A percentile compares a stretch with the other conserved stretches of the same genome.
Evolutionary conservation across 2,888 invertebrate species (phyloP).

Genomic region (Liodrosophila aerea): DNA sequence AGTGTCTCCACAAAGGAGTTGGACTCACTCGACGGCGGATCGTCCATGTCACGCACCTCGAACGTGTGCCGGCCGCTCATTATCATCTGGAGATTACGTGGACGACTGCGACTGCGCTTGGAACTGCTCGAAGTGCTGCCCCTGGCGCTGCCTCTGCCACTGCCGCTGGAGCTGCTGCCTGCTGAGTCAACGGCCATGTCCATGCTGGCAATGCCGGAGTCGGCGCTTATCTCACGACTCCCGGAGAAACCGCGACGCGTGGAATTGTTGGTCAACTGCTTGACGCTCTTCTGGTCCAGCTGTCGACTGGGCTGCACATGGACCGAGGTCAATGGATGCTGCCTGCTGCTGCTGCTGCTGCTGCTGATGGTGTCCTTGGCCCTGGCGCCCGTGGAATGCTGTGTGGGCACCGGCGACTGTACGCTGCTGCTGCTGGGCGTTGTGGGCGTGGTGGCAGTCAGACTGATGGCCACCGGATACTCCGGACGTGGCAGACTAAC

Average conservation of each 20-base stretch:
- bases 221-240: slow-evolving; percentile 82
- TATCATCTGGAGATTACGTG: slow-evolving; percentile 89
- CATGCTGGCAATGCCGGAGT: slow-evolving; percentile 82
- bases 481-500: slow-evolving; percentile 90
- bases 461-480: slow-evolving; percentile 84
- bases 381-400: slow-evolving; percentile 56
- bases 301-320: slow-evolving; percentile 80
- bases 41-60: slow-evolving; percentile 87
- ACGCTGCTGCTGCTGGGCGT: slow-evolving; percentile 69
- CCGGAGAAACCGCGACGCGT: slow-evolving; percentile 83
- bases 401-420: slow-evolving; percentile 58
- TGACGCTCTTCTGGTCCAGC: slow-evolving; percentile 87
- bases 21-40: slow-evolving; percentile 82
- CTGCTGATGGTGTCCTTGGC: slow-evolving; percentile 60
- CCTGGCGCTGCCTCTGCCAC: slow-evolving; percentile 46
- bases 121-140: slow-evolving; percentile 79
- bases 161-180: slow-evolving; percentile 54
- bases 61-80: slow-evolving; percentile 89
- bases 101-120: slow-evolving; percentile 83
- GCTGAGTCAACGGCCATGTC: slow-evolving; percentile 77
- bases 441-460: slow-evolving; percentile 76
- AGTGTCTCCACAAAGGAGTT: slow-evolving; percentile 80
- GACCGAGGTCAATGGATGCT: slow-evolving; percentile 64
- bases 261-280: slow-evolving; percentile 88
- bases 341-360: slow-evolving; percentile 35